Percentiles rank a stretch among this genome's conserved stretches.
These are phyloP conservation scores for Macrobrachium nipponense DNA, from an alignment of 1,140 invertebrate species.

Conservation along the genomic window DNA sequence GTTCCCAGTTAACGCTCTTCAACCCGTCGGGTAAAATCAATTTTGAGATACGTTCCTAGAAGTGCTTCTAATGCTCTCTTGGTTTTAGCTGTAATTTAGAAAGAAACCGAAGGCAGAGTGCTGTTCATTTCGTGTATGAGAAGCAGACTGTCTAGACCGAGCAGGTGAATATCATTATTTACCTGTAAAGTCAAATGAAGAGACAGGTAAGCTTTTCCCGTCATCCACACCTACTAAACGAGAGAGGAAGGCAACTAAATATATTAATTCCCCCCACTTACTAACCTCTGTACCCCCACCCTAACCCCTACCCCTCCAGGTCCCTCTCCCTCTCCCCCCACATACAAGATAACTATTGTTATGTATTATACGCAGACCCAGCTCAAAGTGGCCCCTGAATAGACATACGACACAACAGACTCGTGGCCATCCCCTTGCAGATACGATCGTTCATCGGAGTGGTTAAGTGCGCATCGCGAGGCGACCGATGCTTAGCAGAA, in stretches of 20 bases:
- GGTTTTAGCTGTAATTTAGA: no score
- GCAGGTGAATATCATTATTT: no score
- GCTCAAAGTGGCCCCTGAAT: constrained; percentile 28
- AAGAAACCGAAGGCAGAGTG: no score
- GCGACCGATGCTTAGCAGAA: constrained; percentile 3
- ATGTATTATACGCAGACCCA: constrained; percentile 25
- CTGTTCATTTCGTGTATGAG: no score
- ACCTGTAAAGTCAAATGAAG: no score
- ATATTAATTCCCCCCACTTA: background rate
- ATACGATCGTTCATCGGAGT: background rate
- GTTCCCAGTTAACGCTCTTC: no score
- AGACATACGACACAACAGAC: background rate
- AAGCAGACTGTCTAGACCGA: no score
- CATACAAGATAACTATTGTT: constrained; percentile 7
- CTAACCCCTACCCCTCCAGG: background rate
- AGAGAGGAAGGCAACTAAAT: background rate
- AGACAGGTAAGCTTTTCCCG: no score
- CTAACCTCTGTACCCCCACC: background rate
- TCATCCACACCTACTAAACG: no score
- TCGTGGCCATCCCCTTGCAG: background rate
- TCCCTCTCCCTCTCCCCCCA: background rate
- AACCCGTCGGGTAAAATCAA: no score
- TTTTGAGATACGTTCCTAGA: no score
- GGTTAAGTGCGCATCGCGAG: background rate
- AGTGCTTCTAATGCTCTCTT: no score